Conservation (phyloP, 2,797 vertebrate species). For the Muscicapa comitata region DNA sequence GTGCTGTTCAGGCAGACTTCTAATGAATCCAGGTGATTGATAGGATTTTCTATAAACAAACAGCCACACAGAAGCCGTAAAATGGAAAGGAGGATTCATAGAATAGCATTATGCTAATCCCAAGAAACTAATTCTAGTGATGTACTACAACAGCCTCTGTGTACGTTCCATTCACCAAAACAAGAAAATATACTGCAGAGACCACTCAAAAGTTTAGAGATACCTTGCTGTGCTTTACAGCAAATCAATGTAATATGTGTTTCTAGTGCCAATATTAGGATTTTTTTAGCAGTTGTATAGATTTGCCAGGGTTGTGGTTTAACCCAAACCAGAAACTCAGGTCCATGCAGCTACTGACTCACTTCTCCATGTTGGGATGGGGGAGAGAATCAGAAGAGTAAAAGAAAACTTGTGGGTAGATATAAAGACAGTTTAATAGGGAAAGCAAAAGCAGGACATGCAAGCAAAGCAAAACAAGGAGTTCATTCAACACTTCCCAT, state of each 20-base stretch:
- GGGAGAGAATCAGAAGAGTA: background rate
- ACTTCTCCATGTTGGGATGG: background rate
- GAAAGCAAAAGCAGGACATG: background rate
- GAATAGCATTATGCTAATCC: constrained; percentile 76
- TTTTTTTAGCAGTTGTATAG: background rate
- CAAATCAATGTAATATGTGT: constrained; percentile 14
- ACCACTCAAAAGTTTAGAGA: constrained; percentile 60
- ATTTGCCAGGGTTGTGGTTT: background rate
- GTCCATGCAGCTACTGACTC: background rate
- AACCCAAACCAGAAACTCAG: background rate
- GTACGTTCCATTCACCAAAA: constrained; percentile 53
- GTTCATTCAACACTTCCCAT: background rate
- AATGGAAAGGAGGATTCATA: constrained; percentile 68
- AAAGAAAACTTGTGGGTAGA: background rate
- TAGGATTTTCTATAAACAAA: constrained; percentile 75
- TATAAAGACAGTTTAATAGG: background rate
- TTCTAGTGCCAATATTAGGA: background rate
- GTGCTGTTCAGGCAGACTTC: constrained; percentile 70
- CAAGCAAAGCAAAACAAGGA: background rate
- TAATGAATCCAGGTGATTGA: constrained; percentile 75
- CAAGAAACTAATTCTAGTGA: constrained; percentile 75
- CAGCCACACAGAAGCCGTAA: constrained; percentile 69
- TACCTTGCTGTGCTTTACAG: constrained; percentile 23
- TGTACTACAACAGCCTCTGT: constrained; percentile 57
- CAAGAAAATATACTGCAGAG: constrained; percentile 70